Evolutionary conservation across 2,888 invertebrate species (phyloP), one percentile per base, ranked within the genome.

Genomic region (Eristalis intricaria): DNA sequence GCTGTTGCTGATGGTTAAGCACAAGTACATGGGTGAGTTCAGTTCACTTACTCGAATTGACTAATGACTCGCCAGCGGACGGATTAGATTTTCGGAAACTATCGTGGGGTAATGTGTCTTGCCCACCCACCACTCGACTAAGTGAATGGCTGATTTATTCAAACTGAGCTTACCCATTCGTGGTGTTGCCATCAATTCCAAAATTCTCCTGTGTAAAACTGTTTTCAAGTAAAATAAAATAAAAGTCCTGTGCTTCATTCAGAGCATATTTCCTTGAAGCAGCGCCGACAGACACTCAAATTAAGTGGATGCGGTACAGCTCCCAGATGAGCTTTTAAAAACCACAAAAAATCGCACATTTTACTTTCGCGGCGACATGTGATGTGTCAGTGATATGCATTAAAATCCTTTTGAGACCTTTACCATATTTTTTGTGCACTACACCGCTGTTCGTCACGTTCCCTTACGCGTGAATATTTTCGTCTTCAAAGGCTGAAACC

Each of bases 21-120:
- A 69, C 23, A 26, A 19, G 19, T 29, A 38, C 26, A 26, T 56
- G 11, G 32, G 10, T 7, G 32, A 15, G 13, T 43, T n/a, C 43
- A 43, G 43, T 43, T 26, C 22, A 2, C 11, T 22, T 11, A 4
- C 10, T 1, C 8, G 10, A 26, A 7, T 58, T 83, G 78, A 8
- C 83, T 78, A 66, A 71, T 79, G 66, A 64, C 68, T 35, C 43
- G 22, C 75, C 61, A 50, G 71, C 66, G 70, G 68, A 73, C 22
- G 75, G 86, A 70, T 78, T 76, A 83, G 76, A 83, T 87, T 87
- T 83, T 71, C 38, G n/a, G 43, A 87, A 79, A 74, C 74, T 68
- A 87, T 83, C 61, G 83, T 78, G 75, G 83, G 86, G 79, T 66
- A 56, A 79, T 83, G 71, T 61, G 74, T 75, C 75, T 7, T 7